Evolutionary conservation across 2,888 invertebrate genomes (phyloP).

Genomic region (Resseliella maxima): DNA sequence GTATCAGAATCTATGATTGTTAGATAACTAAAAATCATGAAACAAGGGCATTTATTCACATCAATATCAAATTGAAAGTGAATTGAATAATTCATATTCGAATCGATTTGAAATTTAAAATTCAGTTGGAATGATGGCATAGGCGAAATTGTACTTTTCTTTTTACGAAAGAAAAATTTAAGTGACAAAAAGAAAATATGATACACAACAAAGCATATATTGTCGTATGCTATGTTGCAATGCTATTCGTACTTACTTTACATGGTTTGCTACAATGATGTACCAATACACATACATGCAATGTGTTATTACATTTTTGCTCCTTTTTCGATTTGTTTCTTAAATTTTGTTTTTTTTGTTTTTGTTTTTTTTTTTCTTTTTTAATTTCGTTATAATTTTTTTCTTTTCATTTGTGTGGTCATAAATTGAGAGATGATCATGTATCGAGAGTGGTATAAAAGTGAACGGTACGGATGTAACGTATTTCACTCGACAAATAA

Average conservation of each 20-base stretch:
- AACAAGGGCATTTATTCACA: too few species aligned
- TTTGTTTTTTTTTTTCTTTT: neutral
- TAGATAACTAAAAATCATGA: too few species aligned
- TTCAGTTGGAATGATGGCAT: constrained; percentile 45
- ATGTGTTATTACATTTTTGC: neutral
- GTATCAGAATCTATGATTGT: too few species aligned
- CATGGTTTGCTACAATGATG: neutral
- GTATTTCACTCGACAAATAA: constrained; percentile 54
- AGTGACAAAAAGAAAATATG: constrained; percentile 47
- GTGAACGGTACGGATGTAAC: neutral
- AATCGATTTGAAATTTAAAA: neutral
- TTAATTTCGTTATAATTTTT: constrained; percentile 2
- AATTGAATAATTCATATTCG: neutral
- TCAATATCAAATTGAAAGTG: neutral
- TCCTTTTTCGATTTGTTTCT: neutral
- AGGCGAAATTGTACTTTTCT: neutral
- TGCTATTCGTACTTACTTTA: constrained; percentile 1
- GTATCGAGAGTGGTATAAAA: constrained; percentile 30
- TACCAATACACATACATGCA: neutral
- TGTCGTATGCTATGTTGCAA: neutral
- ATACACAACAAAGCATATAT: constrained; percentile 20
- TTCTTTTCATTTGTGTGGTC: neutral
- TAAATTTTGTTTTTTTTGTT: neutral
- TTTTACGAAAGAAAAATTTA: neutral
- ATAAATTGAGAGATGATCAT: constrained; percentile 41